Evolutionary conservation across 2,888 invertebrate genomes (phyloP).

Genomic region (Drosophila barbarae): DNA sequence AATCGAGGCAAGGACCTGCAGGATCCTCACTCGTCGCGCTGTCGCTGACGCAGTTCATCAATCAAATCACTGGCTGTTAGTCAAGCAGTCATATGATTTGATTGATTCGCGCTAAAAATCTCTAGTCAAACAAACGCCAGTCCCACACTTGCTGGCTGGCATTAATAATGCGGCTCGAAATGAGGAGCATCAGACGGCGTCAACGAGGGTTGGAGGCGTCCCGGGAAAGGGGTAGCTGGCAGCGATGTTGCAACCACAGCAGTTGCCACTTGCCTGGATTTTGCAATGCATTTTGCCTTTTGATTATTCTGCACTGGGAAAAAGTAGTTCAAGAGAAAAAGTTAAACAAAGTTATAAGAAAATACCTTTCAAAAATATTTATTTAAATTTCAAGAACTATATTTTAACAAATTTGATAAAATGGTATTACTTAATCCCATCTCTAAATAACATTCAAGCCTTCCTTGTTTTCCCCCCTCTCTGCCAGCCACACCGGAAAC

Average conservation of each 20-base stretch:
- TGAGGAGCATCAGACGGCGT: slow-evolving; percentile 33
- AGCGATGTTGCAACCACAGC: slow-evolving; percentile 67
- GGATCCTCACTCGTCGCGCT: slow-evolving; percentile 26
- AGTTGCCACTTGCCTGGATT: slow-evolving; percentile 66
- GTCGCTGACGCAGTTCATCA: slow-evolving; percentile 64
- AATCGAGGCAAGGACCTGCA: slow-evolving; percentile 33
- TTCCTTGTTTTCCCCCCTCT: neutral
- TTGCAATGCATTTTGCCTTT: slow-evolving; percentile 36
- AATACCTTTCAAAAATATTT: neutral
- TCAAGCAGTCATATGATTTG: slow-evolving; percentile 74
- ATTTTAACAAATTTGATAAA: too few species aligned
- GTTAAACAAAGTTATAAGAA: too few species aligned
- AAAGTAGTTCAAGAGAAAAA: neutral
- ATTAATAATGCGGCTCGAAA: slow-evolving; percentile 49
- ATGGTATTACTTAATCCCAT: too few species aligned
- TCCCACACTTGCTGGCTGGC: slow-evolving; percentile 23
- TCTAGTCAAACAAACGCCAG: slow-evolving; percentile 46
- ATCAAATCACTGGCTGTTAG: slow-evolving; percentile 74
- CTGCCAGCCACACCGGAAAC: neutral
- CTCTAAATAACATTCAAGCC: too few species aligned
- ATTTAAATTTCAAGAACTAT: neutral
- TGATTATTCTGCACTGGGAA: neutral
- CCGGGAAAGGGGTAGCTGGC: slow-evolving; percentile 15
- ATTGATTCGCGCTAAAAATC: slow-evolving; percentile 73
- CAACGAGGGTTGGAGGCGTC: slow-evolving; percentile 12